Evolutionary conservation across 2,888 invertebrate genomes (phyloP), one percentile per base, ranked within the genome.

Genomic region (Oxystoma pomonae): DNA sequence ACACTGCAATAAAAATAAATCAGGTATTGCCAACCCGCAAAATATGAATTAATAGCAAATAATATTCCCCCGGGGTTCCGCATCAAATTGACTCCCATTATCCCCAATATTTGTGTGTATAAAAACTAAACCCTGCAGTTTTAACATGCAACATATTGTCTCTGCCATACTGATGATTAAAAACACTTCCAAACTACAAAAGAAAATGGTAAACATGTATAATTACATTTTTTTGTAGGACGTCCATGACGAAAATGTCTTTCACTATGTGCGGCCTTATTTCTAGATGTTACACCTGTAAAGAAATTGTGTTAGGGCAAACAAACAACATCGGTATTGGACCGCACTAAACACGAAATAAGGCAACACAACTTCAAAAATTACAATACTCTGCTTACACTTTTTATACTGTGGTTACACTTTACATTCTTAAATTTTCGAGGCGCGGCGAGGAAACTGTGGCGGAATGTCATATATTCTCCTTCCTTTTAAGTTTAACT

Each of bases 201-300:
- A 53, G 18, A 57, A 12, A 66, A 68, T 61, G 65, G 59, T 57
- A 64, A 61, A 65, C 73, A 35, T 35, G 3, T 35, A 35, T 76
- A 76, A 72, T 76, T 76, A 76, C 76, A 71, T 76, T 76, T 76
- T 76, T 76, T 69, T 76, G 76, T 64, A 76, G 76, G 62, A 76
- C 76, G 70, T 76, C 76, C 76, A 76, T 76, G 74, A 61, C 72
- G 74, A 64, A 69, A 70, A 68, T 71, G 69, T 69, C 67, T 66
- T 64, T 74, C 73, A 71, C 74, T 69, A 68, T 65, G 61, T 64
- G 67, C 70, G 64, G 71, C 69, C 69, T 70, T 70, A 69, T 66
- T 61, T 69, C 67, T 71, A 72, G 66, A 66, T 67, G 72, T 74
- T 74, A 75, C 75, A 76, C 76, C 76, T 76, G 73, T 69, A 75